Evolutionary conservation across 2,113 vertebrate genomes (phyloP), one percentile per base, ranked within the genome.

Genomic region (Antechinus flavipes): DNA sequence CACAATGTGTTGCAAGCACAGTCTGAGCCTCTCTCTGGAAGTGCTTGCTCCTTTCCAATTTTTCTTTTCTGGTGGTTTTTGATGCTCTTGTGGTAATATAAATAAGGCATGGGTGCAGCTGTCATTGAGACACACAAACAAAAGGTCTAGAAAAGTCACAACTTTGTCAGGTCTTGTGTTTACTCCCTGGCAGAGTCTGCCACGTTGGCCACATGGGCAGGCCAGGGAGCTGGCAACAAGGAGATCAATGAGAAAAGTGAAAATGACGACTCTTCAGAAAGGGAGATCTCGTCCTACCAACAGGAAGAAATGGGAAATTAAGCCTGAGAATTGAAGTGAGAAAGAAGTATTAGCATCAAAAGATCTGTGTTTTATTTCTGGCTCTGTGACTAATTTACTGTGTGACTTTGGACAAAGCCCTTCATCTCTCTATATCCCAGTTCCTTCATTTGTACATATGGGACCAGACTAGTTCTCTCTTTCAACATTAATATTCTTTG

Each of bases 61-160:
- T 84, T 84, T n/a, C n/a, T 84, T 84, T 84, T 84, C 68, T 84
- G 68, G 68, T 84, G 68, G 68, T 84, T 84, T 84, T 84, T 84
- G 68, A 84, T 84, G 68, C n/a, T 84, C 5, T 84, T 84, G 68
- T 84, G 68, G n/a, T 84, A 84, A 84, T 84, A 84, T 84, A 84
- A 84, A 84, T 84, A 84, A 84, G 68, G 68, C 68, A 68, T 84
- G n/a, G 35, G 68, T 84, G n/a, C 68, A 84, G 68, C 68, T 84
- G 68, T 42, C 68, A 84, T 84, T 22, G 68, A 84, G 68, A 84
- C 68, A 84, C 68, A 84, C 68, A 84, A 84, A 84, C 68, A 84
- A 84, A 84, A n/a, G 68, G 16, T 84, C 68, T 42, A 84, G 42
- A n/a, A 42, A 23, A 84, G 68, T 22, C 68, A 84, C 68, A 84